Evolutionary conservation across 2,797 vertebrate species (phyloP).

Genomic region (Buceros bicornis): DNA sequence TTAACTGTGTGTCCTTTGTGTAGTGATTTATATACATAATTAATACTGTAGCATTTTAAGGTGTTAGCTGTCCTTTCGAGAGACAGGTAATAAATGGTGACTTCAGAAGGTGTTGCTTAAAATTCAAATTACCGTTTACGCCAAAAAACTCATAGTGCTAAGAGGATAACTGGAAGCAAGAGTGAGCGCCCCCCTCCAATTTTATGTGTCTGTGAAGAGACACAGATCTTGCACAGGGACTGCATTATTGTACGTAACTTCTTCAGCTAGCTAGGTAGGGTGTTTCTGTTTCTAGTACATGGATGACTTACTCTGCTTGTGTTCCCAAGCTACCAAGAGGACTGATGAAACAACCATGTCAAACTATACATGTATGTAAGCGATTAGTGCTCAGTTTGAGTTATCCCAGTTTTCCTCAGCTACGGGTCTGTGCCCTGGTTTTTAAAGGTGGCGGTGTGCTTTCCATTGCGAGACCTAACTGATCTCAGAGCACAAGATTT

Average conservation of each 20-base stretch:
- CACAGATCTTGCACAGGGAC: neutral
- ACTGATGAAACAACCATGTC: neutral
- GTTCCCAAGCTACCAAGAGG: neutral
- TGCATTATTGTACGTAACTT: neutral
- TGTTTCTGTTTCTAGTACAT: neutral
- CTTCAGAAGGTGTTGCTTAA: conserved; percentile 15
- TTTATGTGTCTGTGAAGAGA: neutral
- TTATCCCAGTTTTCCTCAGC: neutral
- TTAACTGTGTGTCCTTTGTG: conserved; percentile 33
- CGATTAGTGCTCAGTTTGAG: neutral
- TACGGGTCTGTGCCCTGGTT: neutral
- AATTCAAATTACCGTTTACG: conserved; percentile 24
- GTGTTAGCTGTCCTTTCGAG: conserved; percentile 19
- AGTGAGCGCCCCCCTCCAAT: neutral
- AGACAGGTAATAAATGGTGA: neutral
- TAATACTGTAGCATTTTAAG: conserved; percentile 51
- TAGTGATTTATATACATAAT: conserved; percentile 68
- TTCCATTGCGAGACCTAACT: neutral
- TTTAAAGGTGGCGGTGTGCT: neutral
- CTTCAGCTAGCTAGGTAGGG: neutral
- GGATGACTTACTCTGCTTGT: neutral
- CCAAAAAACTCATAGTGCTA: neutral
- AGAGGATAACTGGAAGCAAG: neutral
- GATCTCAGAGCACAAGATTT: neutral
- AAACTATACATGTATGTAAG: neutral